Conservation (phyloP, 2,888 invertebrate species). For the Chrysolina oricalcia region DNA sequence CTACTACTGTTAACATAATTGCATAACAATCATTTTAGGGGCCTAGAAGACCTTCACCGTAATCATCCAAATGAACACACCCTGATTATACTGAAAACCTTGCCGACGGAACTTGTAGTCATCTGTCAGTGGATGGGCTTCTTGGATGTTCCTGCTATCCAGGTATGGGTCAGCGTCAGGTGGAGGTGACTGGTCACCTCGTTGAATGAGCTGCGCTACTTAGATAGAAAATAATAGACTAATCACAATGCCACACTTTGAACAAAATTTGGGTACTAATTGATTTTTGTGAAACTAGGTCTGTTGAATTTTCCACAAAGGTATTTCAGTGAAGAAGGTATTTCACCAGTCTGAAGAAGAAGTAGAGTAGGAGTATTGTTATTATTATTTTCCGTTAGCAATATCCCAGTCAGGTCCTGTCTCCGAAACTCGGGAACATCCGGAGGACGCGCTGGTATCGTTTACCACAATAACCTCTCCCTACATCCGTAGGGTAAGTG, state of each 20-base stretch:
- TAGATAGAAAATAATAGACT: conserved; percentile 34
- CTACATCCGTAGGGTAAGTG: too few relatives aligned
- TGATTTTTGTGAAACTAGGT: not conserved
- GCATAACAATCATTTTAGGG: not conserved
- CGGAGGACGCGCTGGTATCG: too few relatives aligned
- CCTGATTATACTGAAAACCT: conserved; percentile 58
- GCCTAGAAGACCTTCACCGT: conserved; percentile 40
- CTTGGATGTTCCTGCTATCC: conserved; percentile 59
- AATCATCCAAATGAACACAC: conserved; percentile 53
- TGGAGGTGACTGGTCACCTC: conserved; percentile 69
- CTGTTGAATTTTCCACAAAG: not conserved
- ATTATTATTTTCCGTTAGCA: too few relatives aligned
- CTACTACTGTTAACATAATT: conserved; percentile 25
- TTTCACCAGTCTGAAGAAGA: too few relatives aligned
- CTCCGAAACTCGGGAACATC: too few relatives aligned
- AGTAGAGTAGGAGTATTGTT: too few relatives aligned
- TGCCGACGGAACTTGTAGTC: conserved; percentile 61
- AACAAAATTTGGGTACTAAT: too few relatives aligned
- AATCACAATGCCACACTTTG: not conserved
- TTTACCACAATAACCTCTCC: too few relatives aligned
- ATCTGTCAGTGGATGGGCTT: conserved; percentile 67
- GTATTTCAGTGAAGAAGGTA: not conserved
- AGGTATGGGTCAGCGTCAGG: conserved; percentile 62
- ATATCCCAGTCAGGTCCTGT: too few relatives aligned
- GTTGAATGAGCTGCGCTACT: conserved; percentile 62